Evolutionary conservation across 2,113 vertebrate species (phyloP).

Genomic region (Ariopsis seemanni): DNA sequence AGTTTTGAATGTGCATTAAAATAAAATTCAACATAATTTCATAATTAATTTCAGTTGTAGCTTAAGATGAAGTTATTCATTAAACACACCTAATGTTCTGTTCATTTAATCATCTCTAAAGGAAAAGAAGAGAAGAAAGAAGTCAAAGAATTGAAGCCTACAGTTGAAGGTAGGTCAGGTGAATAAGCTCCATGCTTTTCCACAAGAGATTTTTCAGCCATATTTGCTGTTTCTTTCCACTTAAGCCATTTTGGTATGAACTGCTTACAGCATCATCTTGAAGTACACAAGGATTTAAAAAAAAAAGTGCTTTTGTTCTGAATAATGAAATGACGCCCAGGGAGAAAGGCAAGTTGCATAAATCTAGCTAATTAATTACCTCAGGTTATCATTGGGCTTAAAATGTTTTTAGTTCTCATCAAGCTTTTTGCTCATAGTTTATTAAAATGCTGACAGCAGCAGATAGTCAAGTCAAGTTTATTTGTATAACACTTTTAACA

Average conservation of each 20-base stretch:
- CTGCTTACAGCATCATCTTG: background rate
- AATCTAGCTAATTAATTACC: no score
- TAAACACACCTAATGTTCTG: background rate
- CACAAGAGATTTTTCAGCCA: background rate
- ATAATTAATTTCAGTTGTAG: background rate
- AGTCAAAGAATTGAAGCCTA: conserved; percentile 34
- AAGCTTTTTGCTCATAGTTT: no score
- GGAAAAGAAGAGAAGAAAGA: conserved; percentile 46
- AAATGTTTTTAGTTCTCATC: no score
- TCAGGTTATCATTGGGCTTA: no score
- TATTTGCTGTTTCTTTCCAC: background rate
- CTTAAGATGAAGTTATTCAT: background rate
- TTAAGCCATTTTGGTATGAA: background rate
- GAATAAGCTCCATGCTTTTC: background rate
- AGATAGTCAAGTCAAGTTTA: no score
- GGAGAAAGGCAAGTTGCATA: no score
- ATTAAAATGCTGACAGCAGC: no score
- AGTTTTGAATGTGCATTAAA: background rate
- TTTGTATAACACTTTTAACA: no score
- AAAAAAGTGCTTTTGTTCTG: no score
- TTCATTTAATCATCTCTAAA: conserved; percentile 12
- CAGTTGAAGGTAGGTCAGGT: conserved; percentile 35
- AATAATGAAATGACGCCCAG: no score
- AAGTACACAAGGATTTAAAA: background rate
- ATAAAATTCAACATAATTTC: background rate